Evolutionary conservation across 2,113 vertebrate species (phyloP), one percentile per base, ranked within the genome.

Genomic region (Siphamia tubifer): DNA sequence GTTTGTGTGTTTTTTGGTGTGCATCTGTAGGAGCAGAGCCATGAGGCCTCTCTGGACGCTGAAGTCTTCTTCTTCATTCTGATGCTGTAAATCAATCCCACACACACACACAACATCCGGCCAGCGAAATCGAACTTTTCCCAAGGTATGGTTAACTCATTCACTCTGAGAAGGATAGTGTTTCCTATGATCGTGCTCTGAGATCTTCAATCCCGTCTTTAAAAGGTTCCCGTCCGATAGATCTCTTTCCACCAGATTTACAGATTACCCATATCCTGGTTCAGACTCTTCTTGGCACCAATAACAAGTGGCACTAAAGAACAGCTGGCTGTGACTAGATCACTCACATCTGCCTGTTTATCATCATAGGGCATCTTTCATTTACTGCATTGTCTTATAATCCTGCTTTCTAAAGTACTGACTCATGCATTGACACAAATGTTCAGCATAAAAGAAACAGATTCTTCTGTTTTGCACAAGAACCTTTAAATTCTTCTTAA

Each of bases 211-310:
- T 39, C 40, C 48, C 11, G 12, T 54, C 39, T 55, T 40, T 70
- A 42, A 74, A 79, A 73, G 31, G 38, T 44, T 40, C 16, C 45
- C 44, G 19, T 58, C 15, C 13, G 42, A 79, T 72, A 62, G 81
- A 86, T 79, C 65, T 71, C 55, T 35, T 77, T 82, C 73, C 72
- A 72, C 61, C 61, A 77, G 78, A 84, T 86, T 43, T 74, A 54
- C 56, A 81, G 81, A 86, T 86, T 81, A 74, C 17, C 10, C 15
- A 6, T 38, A 34, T 67, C 57, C 62, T 51, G 36, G 53, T 57
- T 48, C 13, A 9, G 74, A 20, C 54, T 69, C 60, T 36, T 66
- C 43, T 69, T 81, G 70, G 77, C 74, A 79, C 32, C 39, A n/a
- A 23, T 34, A 28, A 21, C 57, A 43, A 21, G 28, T 28, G 45